Evolutionary conservation across 2,888 invertebrate genomes (phyloP).

Genomic region (Drosophila yooni): DNA sequence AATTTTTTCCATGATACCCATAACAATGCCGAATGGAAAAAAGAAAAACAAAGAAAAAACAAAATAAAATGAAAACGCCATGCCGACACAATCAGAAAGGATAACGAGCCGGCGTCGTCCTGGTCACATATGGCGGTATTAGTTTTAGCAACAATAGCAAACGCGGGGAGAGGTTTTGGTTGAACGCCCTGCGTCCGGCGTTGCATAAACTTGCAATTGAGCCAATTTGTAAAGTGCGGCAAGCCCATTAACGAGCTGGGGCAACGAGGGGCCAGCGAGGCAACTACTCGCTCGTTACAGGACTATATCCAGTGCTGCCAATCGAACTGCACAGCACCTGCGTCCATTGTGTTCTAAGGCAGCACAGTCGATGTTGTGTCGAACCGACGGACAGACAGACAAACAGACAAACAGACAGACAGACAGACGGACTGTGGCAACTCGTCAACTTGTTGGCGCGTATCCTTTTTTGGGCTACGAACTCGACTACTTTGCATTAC

Average conservation of each 20-base stretch:
- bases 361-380: neutral
- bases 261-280: slow-evolving; percentile 4
- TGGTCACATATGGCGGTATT: slow-evolving; percentile 83
- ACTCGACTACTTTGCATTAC: slow-evolving; percentile 67
- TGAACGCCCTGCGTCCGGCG: slow-evolving; percentile 43
- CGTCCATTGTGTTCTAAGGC: slow-evolving; percentile 13
- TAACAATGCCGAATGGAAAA: slow-evolving; percentile 56
- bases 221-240: slow-evolving; percentile 84
- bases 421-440: neutral
- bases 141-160: slow-evolving; percentile 66
- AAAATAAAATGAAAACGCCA: slow-evolving; percentile 46
- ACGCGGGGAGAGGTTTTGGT: neutral
- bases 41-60: slow-evolving; percentile 23
- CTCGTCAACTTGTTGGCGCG: slow-evolving; percentile 38
- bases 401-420: neutral
- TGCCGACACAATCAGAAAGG: slow-evolving; percentile 70
- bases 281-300: slow-evolving; percentile 21
- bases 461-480: slow-evolving; percentile 40
- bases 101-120: slow-evolving; percentile 68
- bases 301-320: slow-evolving; percentile 46
- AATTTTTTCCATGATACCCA: slow-evolving; percentile 83
- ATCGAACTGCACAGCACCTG: slow-evolving; percentile 66
- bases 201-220: slow-evolving; percentile 85
- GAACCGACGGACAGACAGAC: neutral
- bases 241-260: slow-evolving; percentile 76